Conservation (phyloP, 2,888 invertebrate species). For the Germaria angustata region DNA sequence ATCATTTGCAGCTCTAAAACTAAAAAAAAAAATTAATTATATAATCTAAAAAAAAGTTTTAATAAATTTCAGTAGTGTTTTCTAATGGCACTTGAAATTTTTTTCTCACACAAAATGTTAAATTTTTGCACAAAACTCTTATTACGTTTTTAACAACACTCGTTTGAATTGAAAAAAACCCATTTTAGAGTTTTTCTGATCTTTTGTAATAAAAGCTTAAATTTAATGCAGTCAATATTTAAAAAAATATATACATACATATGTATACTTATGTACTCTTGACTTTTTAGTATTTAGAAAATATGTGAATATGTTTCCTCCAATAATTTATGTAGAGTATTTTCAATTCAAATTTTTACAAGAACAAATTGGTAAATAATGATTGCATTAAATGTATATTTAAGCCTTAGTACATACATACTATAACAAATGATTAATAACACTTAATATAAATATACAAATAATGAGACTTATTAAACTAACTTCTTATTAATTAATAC, state of each 20-base stretch:
- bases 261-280: not conserved
- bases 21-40: too few relatives aligned
- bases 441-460: constrained; percentile 11
- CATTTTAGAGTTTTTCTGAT: not conserved
- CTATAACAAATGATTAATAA: not conserved
- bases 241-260: too few relatives aligned
- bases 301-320: not conserved
- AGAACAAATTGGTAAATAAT: constrained; percentile 1
- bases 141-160: not conserved
- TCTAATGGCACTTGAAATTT: constrained; percentile 30
- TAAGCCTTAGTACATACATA: not conserved
- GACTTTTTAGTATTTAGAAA: not conserved
- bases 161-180: not conserved
- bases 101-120: not conserved
- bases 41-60: too few relatives aligned
- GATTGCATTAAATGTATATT: not conserved
- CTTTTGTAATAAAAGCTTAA: not conserved
- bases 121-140: constrained; percentile 1
- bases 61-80: not conserved
- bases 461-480: constrained; percentile 10
- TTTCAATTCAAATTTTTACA: not conserved
- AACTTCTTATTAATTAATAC: constrained; percentile 17
- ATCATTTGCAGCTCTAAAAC: too few relatives aligned
- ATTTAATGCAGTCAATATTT: constrained; percentile 6
- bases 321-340: not conserved